Conservation (phyloP, 2,888 invertebrate genomes). For the Caenorhabditis sp. region DNA sequence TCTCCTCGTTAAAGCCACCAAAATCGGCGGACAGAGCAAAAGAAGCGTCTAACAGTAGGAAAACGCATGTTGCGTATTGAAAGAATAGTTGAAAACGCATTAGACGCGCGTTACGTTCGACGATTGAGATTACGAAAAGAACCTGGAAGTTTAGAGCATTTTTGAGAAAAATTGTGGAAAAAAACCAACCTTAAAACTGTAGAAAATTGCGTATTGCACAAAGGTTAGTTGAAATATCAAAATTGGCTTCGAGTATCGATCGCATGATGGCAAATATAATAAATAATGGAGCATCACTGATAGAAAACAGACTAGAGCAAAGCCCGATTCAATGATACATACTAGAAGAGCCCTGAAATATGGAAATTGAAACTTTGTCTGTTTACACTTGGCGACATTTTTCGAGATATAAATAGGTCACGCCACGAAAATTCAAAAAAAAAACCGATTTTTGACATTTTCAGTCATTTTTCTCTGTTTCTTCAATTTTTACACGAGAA, state of each 20-base stretch:
- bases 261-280: constrained; percentile 55
- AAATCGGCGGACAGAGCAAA: constrained; percentile 70
- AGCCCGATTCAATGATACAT: constrained; percentile 60
- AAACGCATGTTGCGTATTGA: constrained; percentile 69
- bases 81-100: constrained; percentile 67
- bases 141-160: constrained; percentile 45
- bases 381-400: too few species aligned
- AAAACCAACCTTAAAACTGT: constrained; percentile 63
- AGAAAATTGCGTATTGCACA: constrained; percentile 64
- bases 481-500: too few species aligned
- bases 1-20: constrained; percentile 67
- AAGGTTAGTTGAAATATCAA: constrained; percentile 62
- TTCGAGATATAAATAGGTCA: too few species aligned
- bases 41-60: constrained; percentile 66
- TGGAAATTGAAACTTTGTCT: too few species aligned
- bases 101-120: constrained; percentile 58
- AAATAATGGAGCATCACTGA: constrained; percentile 65
- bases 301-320: constrained; percentile 61
- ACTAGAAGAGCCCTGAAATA: constrained; percentile 65
- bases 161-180: neutral
- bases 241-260: constrained; percentile 56
- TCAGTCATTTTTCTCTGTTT: too few species aligned
- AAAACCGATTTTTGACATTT: too few species aligned
- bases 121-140: constrained; percentile 66
- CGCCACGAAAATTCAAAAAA: too few species aligned